phyloP scores from a whole-genome alignment of 2,888 invertebrate genomes.

The Thymelicus acteon region DNA sequence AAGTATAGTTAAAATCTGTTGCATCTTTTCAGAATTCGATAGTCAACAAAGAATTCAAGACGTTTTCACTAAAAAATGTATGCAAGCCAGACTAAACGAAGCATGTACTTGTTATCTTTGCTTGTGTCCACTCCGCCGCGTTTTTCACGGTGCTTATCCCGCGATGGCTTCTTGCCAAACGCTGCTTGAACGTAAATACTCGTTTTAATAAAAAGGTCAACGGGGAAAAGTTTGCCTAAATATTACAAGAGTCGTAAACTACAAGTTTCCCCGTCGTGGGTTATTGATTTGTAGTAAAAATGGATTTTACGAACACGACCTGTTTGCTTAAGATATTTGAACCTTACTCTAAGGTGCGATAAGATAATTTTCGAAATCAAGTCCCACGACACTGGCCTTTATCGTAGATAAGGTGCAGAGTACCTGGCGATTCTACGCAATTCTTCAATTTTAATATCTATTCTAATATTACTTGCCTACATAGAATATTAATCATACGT shows the following conservation, averaged over 20 bases:
- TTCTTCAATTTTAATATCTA: background rate
- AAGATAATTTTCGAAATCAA: slow-evolving; percentile 72
- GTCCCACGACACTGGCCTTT: slow-evolving; percentile 63
- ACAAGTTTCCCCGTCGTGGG: slow-evolving; percentile 7
- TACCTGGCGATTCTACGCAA: slow-evolving; percentile 46
- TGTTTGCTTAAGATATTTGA: slow-evolving; percentile 69
- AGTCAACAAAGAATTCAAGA: slow-evolving; percentile 27
- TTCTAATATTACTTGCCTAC: too few species aligned
- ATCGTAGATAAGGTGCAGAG: slow-evolving; percentile 65
- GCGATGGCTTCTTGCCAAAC: slow-evolving; percentile 46
- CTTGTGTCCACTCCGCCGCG: slow-evolving; percentile 25
- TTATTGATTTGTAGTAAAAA: slow-evolving; percentile 25
- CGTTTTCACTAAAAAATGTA: slow-evolving; percentile 22
- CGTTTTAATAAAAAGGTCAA: slow-evolving; percentile 40
- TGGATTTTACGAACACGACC: slow-evolving; percentile 41
- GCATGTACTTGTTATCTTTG: slow-evolving; percentile 21
- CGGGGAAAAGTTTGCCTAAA: slow-evolving; percentile 40
- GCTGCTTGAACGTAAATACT: slow-evolving; percentile 46
- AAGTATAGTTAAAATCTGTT: background rate
- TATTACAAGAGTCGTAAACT: slow-evolving; percentile 35
- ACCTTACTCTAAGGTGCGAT: slow-evolving; percentile 60
- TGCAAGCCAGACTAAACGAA: slow-evolving; percentile 9
- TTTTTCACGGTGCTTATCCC: slow-evolving; percentile 39
- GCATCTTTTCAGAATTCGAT: slow-evolving; percentile 20
- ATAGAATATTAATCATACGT: too few species aligned